Conservation (phyloP, 2,113 vertebrate species). For the Microtus oregoni region DNA sequence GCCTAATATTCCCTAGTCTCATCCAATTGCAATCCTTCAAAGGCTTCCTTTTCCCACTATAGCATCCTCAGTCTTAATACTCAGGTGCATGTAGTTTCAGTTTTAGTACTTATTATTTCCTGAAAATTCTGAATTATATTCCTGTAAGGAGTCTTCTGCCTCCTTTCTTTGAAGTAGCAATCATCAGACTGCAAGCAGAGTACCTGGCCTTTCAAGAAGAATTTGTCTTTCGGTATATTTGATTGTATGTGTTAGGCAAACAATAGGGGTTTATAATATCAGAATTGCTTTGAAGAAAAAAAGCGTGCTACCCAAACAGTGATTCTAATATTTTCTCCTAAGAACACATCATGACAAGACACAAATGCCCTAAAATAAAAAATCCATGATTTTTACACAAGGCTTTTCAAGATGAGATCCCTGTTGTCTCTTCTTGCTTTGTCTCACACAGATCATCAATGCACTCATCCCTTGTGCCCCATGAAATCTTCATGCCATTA, state of each 20-base stretch:
- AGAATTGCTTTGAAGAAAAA: neutral
- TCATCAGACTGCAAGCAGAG: neutral
- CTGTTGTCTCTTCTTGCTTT: neutral
- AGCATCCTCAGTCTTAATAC: neutral
- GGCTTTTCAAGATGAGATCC: neutral
- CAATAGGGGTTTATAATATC: neutral
- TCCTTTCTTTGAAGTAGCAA: neutral
- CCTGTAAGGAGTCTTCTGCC: neutral
- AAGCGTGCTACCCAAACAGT: neutral
- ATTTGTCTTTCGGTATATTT: neutral
- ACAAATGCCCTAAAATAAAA: neutral
- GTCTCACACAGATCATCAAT: neutral
- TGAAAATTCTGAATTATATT: neutral
- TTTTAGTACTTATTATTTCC: neutral
- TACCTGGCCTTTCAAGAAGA: neutral
- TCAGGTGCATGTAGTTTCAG: neutral
- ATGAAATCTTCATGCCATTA: neutral
- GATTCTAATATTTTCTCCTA: constrained; percentile 2
- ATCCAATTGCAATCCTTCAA: neutral
- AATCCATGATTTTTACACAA: neutral
- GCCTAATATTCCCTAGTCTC: neutral
- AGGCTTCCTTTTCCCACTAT: neutral
- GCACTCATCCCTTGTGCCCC: neutral
- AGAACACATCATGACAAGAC: neutral
- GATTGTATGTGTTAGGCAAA: neutral